Evolutionary conservation across 1,140 invertebrate genomes (phyloP).

Genomic region (Philopotamus ludificatus): DNA sequence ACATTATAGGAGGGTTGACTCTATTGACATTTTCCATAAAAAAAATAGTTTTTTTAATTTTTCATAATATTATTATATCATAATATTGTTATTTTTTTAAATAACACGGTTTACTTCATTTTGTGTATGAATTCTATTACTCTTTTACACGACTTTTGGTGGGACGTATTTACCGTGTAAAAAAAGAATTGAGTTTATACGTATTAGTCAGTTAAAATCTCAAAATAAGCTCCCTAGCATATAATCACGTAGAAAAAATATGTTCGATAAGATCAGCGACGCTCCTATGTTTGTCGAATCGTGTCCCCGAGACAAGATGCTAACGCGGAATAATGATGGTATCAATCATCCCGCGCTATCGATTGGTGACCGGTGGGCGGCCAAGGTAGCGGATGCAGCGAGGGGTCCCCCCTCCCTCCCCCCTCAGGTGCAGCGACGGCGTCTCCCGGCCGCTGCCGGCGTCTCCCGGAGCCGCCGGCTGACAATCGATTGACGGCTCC

Average conservation of each 20-base stretch:
- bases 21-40: too few relatives aligned
- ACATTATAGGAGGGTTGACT: too few relatives aligned
- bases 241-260: background rate
- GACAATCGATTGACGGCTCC: constrained; percentile 56
- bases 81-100: too few relatives aligned
- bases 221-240: background rate
- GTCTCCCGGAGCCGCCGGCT: constrained; percentile 39
- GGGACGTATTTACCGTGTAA: too few relatives aligned
- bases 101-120: too few relatives aligned
- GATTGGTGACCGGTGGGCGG: constrained; percentile 36
- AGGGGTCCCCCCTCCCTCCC: constrained; percentile 5
- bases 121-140: too few relatives aligned
- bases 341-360: constrained; percentile 39
- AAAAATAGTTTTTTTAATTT: too few relatives aligned
- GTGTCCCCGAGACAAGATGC: too few relatives aligned
- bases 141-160: too few relatives aligned
- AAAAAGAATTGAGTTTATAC: too few relatives aligned
- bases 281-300: background rate
- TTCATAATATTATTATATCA: too few relatives aligned
- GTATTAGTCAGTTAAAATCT: background rate
- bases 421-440: background rate
- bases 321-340: constrained; percentile 26
- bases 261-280: background rate
- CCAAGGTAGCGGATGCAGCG: constrained; percentile 19
- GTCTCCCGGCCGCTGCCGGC: background rate